Conservation (phyloP, 1,140 invertebrate species). For the Solenopsis invicta region DNA sequence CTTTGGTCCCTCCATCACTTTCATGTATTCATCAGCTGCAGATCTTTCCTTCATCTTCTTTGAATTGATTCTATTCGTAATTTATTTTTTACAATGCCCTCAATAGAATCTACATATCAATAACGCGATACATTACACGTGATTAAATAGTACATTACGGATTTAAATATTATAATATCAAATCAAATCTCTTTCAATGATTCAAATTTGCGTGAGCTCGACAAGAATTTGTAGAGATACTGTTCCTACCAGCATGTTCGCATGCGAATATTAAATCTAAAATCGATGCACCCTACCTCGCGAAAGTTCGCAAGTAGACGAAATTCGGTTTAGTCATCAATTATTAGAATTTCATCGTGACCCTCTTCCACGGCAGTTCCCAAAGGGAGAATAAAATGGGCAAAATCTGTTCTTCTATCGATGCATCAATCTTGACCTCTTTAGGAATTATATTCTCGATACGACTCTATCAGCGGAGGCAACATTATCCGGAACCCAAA, state of each 20-base stretch:
- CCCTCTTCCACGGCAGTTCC: conserved; percentile 16
- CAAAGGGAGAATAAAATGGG: conserved; percentile 24
- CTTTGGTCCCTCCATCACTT: no score
- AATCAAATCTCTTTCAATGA: background rate
- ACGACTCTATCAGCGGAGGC: background rate
- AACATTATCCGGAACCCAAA: background rate
- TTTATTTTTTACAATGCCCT: no score
- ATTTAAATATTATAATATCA: background rate
- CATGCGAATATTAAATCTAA: conserved; percentile 55
- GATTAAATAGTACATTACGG: background rate
- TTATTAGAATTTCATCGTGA: conserved; percentile 61
- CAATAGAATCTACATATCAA: background rate
- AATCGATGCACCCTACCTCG: conserved; percentile 10
- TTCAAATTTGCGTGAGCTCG: background rate
- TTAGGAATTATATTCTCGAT: conserved; percentile 22
- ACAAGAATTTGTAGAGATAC: background rate
- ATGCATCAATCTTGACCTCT: conserved; percentile 43
- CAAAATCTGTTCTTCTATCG: conserved; percentile 40
- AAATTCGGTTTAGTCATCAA: conserved; percentile 70
- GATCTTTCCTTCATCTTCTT: no score
- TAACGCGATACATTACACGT: background rate
- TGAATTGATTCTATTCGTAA: no score
- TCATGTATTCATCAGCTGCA: no score
- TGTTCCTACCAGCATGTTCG: background rate
- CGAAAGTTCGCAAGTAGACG: conserved; percentile 44